A percentile compares a stretch with the other conserved stretches of the same genome.
Conservation (phyloP, 2,113 vertebrate genomes). For the Cyrtonyx montezumae region DNA sequence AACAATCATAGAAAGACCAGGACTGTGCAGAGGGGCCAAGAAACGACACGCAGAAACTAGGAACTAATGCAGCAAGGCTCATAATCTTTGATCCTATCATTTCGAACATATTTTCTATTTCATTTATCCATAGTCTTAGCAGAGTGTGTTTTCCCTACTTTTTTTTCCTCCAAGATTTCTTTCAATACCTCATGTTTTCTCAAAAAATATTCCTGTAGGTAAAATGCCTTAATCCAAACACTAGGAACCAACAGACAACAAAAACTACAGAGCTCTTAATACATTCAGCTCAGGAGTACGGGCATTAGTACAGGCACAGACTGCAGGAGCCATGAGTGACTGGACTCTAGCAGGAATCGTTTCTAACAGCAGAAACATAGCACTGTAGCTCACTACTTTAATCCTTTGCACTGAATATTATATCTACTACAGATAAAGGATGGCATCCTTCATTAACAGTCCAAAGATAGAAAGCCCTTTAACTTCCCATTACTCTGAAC, state of each 20-base stretch:
- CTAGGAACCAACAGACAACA: background rate
- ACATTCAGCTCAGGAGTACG: background rate
- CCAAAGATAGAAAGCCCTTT: constrained; percentile 20
- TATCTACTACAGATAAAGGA: background rate
- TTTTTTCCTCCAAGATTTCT: background rate
- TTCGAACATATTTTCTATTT: background rate
- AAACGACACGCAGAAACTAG: background rate
- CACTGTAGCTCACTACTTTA: background rate
- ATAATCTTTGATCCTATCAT: background rate
- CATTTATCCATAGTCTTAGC: background rate
- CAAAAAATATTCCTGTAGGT: background rate
- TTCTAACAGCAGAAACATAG: background rate
- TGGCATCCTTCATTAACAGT: background rate
- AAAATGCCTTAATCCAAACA: background rate
- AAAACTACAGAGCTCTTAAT: background rate
- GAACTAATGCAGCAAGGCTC: background rate
- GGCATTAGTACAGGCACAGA: background rate
- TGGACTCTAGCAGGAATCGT: background rate
- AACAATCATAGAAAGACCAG: background rate
- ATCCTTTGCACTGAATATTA: background rate
- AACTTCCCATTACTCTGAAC: background rate
- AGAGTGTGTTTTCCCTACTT: background rate
- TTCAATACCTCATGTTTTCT: background rate
- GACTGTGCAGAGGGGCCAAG: too few species aligned
- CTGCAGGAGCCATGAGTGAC: background rate